These are phyloP conservation scores for Ferrisia virgata DNA, from an alignment of 2,888 invertebrate genomes.

Conservation along the genomic window DNA sequence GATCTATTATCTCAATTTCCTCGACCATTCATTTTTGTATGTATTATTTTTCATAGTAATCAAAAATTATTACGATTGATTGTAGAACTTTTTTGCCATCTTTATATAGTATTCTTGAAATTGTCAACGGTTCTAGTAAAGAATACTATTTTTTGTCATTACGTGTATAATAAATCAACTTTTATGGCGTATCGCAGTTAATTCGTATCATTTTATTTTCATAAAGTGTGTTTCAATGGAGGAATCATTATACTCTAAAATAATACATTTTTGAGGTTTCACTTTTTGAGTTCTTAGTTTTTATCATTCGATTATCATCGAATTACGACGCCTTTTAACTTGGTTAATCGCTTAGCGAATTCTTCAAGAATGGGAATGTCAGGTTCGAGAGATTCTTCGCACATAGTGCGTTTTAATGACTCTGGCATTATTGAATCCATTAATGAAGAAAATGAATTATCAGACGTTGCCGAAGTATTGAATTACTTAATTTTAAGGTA, in stretches of 20 bases:
- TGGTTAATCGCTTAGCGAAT: not conserved
- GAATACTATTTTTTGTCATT: not conserved
- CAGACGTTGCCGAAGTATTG: conserved; percentile 15
- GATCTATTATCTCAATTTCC: conserved; percentile 7
- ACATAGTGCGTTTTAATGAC: conserved; percentile 36
- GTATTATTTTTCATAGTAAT: not conserved
- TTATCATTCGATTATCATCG: not conserved
- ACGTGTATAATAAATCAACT: not conserved
- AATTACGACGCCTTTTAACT: not conserved
- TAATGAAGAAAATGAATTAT: conserved; percentile 1
- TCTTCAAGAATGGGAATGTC: conserved; percentile 35
- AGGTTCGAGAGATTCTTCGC: conserved; percentile 35
- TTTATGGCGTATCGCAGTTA: not conserved
- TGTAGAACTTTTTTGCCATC: not conserved
- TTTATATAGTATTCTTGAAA: not conserved
- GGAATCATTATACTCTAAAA: not conserved
- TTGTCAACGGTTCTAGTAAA: not conserved
- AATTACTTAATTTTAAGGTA: conserved; percentile 41
- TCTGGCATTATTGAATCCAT: conserved; percentile 22
- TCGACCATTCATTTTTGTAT: not conserved
- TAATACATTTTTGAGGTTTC: not conserved
- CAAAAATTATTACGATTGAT: not conserved
- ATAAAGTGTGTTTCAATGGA: conserved; percentile 7
- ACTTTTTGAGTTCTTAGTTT: not conserved
- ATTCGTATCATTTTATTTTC: not conserved